These are phyloP conservation scores for Menidia beryllina DNA, from an alignment of 2,113 vertebrate genomes.

Conservation along the genomic window DNA sequence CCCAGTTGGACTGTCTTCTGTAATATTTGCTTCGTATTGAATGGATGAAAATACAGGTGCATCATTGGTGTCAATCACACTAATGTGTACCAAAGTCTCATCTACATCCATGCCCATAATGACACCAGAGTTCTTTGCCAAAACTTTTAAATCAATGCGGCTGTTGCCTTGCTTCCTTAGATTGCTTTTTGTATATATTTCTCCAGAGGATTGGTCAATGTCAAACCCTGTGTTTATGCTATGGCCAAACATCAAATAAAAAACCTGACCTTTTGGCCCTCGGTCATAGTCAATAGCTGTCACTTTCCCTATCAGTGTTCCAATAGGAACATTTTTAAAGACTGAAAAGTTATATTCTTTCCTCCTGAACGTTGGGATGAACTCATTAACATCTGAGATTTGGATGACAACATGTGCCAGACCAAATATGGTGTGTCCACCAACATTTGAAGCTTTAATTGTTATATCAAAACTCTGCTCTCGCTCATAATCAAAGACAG, in stretches of 20 bases:
- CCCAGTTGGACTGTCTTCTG: slow-evolving; percentile 72
- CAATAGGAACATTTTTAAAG: slow-evolving; percentile 68
- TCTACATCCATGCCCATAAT: slow-evolving; percentile 77
- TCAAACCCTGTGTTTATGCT: slow-evolving; percentile 74
- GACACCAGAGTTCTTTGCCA: slow-evolving; percentile 81
- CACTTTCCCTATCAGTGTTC: slow-evolving; percentile 74
- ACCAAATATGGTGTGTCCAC: slow-evolving; percentile 62
- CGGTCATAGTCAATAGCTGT: slow-evolving; percentile 76
- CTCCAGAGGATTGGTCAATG: slow-evolving; percentile 69
- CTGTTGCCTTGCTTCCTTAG: slow-evolving; percentile 71
- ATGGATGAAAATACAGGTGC: slow-evolving; percentile 72
- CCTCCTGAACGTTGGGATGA: slow-evolving; percentile 69
- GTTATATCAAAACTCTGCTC: slow-evolving; percentile 76
- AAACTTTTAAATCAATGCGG: slow-evolving; percentile 63
- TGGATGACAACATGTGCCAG: slow-evolving; percentile 73
- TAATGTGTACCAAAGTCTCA: slow-evolving; percentile 75
- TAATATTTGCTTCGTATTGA: slow-evolving; percentile 59
- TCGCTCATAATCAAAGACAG: slow-evolving; percentile 80
- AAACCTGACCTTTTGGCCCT: slow-evolving; percentile 77
- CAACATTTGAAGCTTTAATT: slow-evolving; percentile 75
- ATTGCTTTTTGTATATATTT: slow-evolving; percentile 71
- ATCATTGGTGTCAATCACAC: slow-evolving; percentile 77
- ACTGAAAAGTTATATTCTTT: slow-evolving; percentile 75
- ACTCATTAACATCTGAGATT: slow-evolving; percentile 80
- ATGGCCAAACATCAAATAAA: slow-evolving; percentile 76